Evolutionary conservation across 2,888 invertebrate species (phyloP).

Genomic region (Pseudanteris insignis): DNA sequence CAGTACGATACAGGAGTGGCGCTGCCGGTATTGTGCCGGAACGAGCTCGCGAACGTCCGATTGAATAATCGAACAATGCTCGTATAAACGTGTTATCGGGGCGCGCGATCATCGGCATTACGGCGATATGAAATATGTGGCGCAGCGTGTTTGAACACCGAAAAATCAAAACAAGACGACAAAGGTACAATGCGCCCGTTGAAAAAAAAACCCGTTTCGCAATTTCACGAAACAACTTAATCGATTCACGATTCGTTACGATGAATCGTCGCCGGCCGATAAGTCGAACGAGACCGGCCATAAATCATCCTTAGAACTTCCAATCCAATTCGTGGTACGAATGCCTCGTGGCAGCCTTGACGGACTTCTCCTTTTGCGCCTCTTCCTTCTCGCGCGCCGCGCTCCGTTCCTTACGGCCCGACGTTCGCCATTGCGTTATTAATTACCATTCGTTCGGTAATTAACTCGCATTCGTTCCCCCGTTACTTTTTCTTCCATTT

Average conservation of each 20-base stretch:
- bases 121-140: constrained; percentile 15
- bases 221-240: constrained; percentile 43
- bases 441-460: constrained; percentile 38
- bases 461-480: constrained; percentile 30
- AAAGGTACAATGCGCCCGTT: constrained; percentile 19
- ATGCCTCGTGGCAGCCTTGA: constrained; percentile 35
- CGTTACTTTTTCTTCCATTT: constrained; percentile 1
- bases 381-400: constrained; percentile 6
- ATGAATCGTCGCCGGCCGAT: constrained; percentile 37
- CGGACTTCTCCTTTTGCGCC: constrained; percentile 15
- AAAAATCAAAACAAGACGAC: constrained; percentile 33
- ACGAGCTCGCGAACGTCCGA: background rate
- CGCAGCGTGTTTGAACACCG: constrained; percentile 9
- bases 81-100: constrained; percentile 9
- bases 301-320: constrained; percentile 40
- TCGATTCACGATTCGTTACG: constrained; percentile 42
- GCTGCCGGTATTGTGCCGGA: background rate
- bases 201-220: constrained; percentile 32
- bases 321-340: constrained; percentile 35
- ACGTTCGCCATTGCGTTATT: constrained; percentile 29
- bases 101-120: constrained; percentile 3
- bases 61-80: constrained; percentile 21
- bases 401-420: constrained; percentile 1
- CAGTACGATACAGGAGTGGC: too few relatives aligned
- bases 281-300: constrained; percentile 28